Evolutionary conservation across 30 jellyfish, hydroid and myxozoan genomes (phyloP), one percentile per base, ranked within the genome.

Genomic region (Turritopsis dohrnii): DNA sequence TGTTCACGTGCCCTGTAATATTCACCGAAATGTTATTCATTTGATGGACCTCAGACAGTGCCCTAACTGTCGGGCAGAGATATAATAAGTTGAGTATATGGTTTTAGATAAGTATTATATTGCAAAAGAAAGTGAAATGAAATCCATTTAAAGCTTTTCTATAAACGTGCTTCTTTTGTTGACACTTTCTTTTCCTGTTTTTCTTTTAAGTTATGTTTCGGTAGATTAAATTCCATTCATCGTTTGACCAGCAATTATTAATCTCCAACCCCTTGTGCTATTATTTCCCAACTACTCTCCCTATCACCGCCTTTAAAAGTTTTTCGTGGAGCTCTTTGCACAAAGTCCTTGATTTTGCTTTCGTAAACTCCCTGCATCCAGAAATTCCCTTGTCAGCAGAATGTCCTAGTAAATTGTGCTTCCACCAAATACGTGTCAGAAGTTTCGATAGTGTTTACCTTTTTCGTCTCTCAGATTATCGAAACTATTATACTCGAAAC

Each of bases 41-140:
- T 69, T 69, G 19, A 69, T 69, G 77, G 77, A 69, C 30, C 8
- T n/a, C 77, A 69, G 77, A 69, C 28, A 69, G 9, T 69, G 77
- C 19, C 77, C 77, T 9, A 8, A 69, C 19, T 69, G 77, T 0
- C 77, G 30, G 0, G 77, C 28, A 7, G 77, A 69, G 19, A 69
- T 69, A 69, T 69, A 0, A 69, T 17, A 19, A 7, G 22, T 7
- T 21, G 1, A 69, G 28, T 23, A 7, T 60, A 60, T 18, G 21
- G 73, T 60, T 21, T 0, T 23, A n/a, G n/a, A n/a, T n/a, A n/a
- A n/a, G n/a, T n/a, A n/a, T n/a, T n/a, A n/a, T n/a, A n/a, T n/a
- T n/a, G n/a, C n/a, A n/a, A n/a, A n/a, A n/a, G n/a, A n/a, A n/a
- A n/a, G n/a, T n/a, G n/a, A n/a, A n/a, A n/a, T n/a, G n/a, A n/a